Evolutionary conservation across 2,888 invertebrate species (phyloP), one percentile per base, ranked within the genome.

Genomic region (Amiota minor): DNA sequence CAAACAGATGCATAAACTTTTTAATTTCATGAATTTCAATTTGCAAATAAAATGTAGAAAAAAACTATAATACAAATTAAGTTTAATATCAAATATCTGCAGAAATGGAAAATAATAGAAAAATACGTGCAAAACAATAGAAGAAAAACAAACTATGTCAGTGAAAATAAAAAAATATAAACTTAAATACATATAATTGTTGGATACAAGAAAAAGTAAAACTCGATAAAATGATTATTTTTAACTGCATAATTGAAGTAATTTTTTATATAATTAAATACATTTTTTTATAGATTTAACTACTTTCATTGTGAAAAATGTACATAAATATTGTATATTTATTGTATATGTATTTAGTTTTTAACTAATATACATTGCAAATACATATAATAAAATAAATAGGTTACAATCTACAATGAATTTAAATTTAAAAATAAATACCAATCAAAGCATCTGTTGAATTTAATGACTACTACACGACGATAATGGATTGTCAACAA

Each of bases 71-170:
- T 47, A 65, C 45, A 53, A 35, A 64, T 11, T 9, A 14, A 64
- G 12, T 20, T 64, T 6, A 14, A n/a, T 64, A 64, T 35, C 35
- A 35, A 35, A 35, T 35, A 35, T 35, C 6, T 35, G 14, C 55
- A 62, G 23, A 47, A 49, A 46, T 10, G 61, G 45, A 53, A 18
- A 35, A 11, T 9, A 23, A 53, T 14, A 53, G 18, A 65, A 11
- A 23, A 53, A 55, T 23, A 35, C 20, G 11, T 53, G 23, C 14
- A 62, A 62, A 23, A 69, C 23, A 35, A 45, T 53, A 49, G 72
- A 79, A n/a, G n/a, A n/a, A n/a, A 77, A 77, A 82, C 14, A 86
- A 86, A 78, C 80, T 73, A 78, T 84, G 85, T 76, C 81, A 73
- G 86, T 80, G 85, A 85, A 85, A 85, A 85, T 77, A 80, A 79